phyloP scores from a whole-genome alignment of 1,140 invertebrate genomes.

The Agrilus planipennis region DNA sequence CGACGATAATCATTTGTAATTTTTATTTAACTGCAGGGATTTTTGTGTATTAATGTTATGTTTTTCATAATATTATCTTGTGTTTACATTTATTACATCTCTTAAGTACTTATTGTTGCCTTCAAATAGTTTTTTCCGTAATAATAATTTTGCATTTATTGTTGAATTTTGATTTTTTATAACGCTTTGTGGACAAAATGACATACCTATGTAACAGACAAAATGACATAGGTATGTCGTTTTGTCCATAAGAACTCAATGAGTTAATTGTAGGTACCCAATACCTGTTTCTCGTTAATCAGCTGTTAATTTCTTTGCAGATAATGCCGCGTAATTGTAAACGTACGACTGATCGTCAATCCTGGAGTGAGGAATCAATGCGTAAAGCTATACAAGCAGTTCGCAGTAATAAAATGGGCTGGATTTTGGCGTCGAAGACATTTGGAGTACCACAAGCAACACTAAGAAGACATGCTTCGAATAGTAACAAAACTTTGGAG shows the following conservation, averaged over 20 bases:
- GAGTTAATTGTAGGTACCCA: neutral
- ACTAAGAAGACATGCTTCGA: conserved; percentile 1
- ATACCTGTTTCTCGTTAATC: neutral
- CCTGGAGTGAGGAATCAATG: neutral
- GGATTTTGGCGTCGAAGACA: conserved; percentile 5
- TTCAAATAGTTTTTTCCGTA: too few relatives aligned
- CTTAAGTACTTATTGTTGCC: neutral
- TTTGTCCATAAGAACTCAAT: neutral
- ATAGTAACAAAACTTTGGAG: conserved; percentile 1
- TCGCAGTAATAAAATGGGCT: conserved; percentile 5
- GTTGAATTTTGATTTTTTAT: neutral
- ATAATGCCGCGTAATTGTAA: neutral
- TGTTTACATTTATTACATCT: neutral
- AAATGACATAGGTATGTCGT: conserved; percentile 1
- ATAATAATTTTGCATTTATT: too few relatives aligned
- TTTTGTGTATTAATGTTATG: too few relatives aligned
- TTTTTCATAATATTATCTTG: too few relatives aligned
- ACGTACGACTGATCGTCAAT: neutral
- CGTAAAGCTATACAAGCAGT: conserved; percentile 3
- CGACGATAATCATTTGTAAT: neutral
- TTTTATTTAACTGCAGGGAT: neutral
- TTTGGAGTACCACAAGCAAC: conserved; percentile 9
- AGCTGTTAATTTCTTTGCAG: neutral
- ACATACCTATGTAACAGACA: neutral
- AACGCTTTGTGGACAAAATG: neutral